phyloP scores from a whole-genome alignment of 2,797 vertebrate genomes.

The Gorsachius magnificus region DNA sequence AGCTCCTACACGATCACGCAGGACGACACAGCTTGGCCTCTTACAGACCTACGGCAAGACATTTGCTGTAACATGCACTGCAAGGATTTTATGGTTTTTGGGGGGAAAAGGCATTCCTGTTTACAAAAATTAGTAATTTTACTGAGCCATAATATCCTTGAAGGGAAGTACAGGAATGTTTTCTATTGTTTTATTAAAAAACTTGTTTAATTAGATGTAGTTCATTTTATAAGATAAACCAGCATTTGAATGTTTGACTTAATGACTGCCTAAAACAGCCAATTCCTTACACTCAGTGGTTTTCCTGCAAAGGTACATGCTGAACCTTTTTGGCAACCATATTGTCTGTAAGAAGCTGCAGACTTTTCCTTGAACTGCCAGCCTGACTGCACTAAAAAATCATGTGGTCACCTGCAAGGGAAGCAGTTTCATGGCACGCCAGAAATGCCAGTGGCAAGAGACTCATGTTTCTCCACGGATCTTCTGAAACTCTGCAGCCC shows the following conservation, averaged over 20 bases:
- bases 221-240: neutral
- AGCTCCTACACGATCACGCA: fast-evolving
- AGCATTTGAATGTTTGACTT: neutral
- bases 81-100: neutral
- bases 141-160: neutral
- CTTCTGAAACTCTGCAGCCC: neutral
- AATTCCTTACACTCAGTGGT: neutral
- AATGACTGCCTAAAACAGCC: neutral
- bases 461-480: fast-evolving
- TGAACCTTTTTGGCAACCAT: neutral
- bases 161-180: neutral
- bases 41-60: neutral
- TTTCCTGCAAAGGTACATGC: neutral
- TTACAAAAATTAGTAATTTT: neutral
- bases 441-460: neutral
- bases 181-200: neutral
- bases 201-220: neutral
- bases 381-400: neutral
- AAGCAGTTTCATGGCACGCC: neutral
- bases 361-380: neutral
- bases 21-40: neutral
- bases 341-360: neutral
- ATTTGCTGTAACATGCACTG: fast-evolving
- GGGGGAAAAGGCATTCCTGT: neutral
- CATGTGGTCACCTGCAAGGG: neutral